Evolutionary conservation across 2,797 vertebrate genomes (phyloP).

Genomic region (Cottoperca gobio): DNA sequence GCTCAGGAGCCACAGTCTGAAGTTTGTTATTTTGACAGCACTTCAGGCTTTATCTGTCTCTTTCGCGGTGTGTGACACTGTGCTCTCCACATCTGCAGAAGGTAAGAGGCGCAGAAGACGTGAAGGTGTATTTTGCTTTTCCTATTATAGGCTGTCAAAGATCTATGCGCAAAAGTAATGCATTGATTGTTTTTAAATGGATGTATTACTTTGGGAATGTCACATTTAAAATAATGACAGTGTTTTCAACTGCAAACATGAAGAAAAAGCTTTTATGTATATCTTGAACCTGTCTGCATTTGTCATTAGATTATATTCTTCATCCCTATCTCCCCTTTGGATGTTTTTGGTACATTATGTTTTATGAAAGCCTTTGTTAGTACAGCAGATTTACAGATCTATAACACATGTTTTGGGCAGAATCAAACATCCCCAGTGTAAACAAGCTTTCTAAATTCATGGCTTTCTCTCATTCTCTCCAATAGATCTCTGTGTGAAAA

Average conservation of each 20-base stretch:
- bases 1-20: slow-evolving; percentile 69
- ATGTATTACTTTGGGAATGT: neutral
- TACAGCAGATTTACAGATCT: slow-evolving; percentile 27
- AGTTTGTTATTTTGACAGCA: slow-evolving; percentile 75
- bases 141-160: neutral
- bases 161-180: slow-evolving; percentile 16
- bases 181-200: neutral
- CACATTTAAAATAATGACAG: neutral
- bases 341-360: slow-evolving; percentile 21
- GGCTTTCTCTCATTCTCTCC: slow-evolving; percentile 15
- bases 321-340: slow-evolving; percentile 16
- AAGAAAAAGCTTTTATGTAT: neutral
- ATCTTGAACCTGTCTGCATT: neutral
- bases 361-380: slow-evolving; percentile 34
- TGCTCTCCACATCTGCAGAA: slow-evolving; percentile 55
- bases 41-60: slow-evolving; percentile 73
- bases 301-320: neutral
- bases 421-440: slow-evolving; percentile 20
- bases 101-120: slow-evolving; percentile 63
- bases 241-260: neutral
- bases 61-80: slow-evolving; percentile 53
- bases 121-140: neutral
- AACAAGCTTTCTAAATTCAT: slow-evolving; percentile 22
- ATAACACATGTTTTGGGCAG: slow-evolving; percentile 22
- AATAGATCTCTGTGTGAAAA: neutral